These are phyloP conservation scores for Gadus chalcogrammus DNA, from an alignment of 2,113 vertebrate genomes.

Conservation along the genomic window DNA sequence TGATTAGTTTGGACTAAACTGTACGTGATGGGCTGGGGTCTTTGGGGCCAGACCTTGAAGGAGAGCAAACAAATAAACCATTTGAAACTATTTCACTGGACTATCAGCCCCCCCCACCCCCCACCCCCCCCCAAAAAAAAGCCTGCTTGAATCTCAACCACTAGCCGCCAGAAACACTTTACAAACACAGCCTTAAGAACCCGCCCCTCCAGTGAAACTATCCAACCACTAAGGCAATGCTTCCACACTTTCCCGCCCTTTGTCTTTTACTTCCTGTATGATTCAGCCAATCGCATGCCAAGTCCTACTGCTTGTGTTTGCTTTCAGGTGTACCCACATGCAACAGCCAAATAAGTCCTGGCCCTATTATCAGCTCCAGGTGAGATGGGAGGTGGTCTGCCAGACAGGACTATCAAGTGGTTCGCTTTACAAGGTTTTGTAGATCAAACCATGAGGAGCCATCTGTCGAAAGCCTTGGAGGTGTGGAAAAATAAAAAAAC, in stretches of 20 bases:
- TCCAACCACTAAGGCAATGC: conserved; percentile 33
- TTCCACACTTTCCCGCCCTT: conserved; percentile 28
- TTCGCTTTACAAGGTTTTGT: too few relatives aligned
- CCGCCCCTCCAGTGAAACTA: conserved; percentile 13
- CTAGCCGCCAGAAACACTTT: conserved; percentile 29
- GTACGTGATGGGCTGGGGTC: neutral
- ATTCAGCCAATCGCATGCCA: conserved; percentile 3
- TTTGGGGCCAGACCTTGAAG: neutral
- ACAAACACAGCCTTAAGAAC: conserved; percentile 12
- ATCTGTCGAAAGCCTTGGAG: too few relatives aligned
- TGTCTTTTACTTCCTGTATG: neutral
- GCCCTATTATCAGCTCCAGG: too few relatives aligned
- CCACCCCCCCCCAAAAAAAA: neutral
- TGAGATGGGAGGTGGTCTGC: too few relatives aligned
- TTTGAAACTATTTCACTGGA: conserved; percentile 24
- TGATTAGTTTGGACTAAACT: conserved; percentile 23
- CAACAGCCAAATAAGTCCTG: neutral
- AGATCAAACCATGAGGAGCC: too few relatives aligned
- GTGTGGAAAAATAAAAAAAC: too few relatives aligned
- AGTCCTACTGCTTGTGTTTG: neutral
- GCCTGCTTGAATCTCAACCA: neutral
- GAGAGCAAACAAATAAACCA: neutral
- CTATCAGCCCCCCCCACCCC: neutral
- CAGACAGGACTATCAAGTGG: too few relatives aligned
- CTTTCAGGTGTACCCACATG: neutral